Evolutionary conservation across 2,888 invertebrate genomes (phyloP), one percentile per base, ranked within the genome.

Genomic region (Metopia argyrocephala): DNA sequence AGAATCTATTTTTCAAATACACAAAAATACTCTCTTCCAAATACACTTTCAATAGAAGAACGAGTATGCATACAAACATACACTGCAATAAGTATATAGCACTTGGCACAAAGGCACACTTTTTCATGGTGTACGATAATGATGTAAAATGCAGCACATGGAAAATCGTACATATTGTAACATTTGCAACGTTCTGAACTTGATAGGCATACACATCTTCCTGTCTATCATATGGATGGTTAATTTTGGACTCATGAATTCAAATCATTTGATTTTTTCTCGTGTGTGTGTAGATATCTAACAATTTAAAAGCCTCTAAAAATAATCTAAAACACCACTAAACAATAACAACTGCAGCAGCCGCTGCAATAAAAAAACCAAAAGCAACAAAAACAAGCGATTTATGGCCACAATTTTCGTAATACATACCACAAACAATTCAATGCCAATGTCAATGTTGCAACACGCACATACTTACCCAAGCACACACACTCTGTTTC

Each of bases 371-470:
- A 38, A 12, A n/a, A n/a, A n/a, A n/a, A n/a, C n/a, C n/a, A n/a
- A n/a, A n/a, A n/a, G n/a, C 48, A 46, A n/a, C 12, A 38, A 28
- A 59, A 57, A 46, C 28, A 54, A 48, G 52, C n/a, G 15, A 38
- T 38, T 74, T 66, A 48, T 61, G 74, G 65, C 69, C 69, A 78
- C 69, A 74, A 65, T 69, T 76, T 76, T 76, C 69, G 54, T 74
- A 70, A 56, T 52, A 64, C 64, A 59, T 62, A 62, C 62, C 69
- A 46, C 56, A 76, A 69, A 70, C 68, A 27, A 56, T 66, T 81
- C 81, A 81, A 74, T 78, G 81, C 78, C 81, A 81, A 81, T 81
- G 81, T 74, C 81, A 81, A 69, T 81, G 78, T 15, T 81, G 65
- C 68, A 62, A 50, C 45, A 73, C 31, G 18, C 12, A 5, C 23